Evolutionary conservation across 2,888 invertebrate species (phyloP).

Genomic region (Crocallis elinguaria): DNA sequence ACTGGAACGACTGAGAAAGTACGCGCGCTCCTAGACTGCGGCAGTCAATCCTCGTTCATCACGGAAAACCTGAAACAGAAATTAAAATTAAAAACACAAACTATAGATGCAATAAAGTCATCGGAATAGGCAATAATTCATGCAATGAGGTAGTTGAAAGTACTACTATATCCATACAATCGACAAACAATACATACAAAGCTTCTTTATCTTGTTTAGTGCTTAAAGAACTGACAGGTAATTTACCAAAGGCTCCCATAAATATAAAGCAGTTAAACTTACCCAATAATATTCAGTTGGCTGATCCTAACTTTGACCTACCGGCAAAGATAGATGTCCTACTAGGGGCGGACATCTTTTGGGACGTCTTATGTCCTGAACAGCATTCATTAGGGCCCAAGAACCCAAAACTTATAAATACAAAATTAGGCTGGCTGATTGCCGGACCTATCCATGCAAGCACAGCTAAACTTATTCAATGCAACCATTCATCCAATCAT

Average conservation of each 20-base stretch:
- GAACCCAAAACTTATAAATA: slow-evolving; percentile 28
- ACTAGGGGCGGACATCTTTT: slow-evolving; percentile 6
- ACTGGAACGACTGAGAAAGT: no score
- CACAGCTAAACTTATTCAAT: neutral
- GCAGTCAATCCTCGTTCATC: no score
- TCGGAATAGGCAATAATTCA: neutral
- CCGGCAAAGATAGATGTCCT: neutral
- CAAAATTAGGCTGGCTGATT: slow-evolving; percentile 42
- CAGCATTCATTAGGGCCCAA: slow-evolving; percentile 31
- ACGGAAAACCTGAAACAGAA: no score
- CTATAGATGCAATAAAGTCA: neutral
- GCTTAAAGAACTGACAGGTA: neutral
- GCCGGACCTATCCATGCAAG: slow-evolving; percentile 31
- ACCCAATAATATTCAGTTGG: slow-evolving; percentile 1
- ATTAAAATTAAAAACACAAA: neutral
- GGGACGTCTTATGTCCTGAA: slow-evolving; percentile 37
- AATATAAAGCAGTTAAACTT: neutral
- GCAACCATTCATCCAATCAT: slow-evolving; percentile 17
- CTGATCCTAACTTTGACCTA: slow-evolving; percentile 6
- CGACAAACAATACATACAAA: neutral
- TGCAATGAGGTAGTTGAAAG: neutral
- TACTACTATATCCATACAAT: neutral
- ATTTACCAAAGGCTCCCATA: neutral
- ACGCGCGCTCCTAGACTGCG: no score
- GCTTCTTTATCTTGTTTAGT: neutral